Base-by-base conservation (phyloP, 1,140 invertebrate species). In the Tenebrio molitor region DNA sequence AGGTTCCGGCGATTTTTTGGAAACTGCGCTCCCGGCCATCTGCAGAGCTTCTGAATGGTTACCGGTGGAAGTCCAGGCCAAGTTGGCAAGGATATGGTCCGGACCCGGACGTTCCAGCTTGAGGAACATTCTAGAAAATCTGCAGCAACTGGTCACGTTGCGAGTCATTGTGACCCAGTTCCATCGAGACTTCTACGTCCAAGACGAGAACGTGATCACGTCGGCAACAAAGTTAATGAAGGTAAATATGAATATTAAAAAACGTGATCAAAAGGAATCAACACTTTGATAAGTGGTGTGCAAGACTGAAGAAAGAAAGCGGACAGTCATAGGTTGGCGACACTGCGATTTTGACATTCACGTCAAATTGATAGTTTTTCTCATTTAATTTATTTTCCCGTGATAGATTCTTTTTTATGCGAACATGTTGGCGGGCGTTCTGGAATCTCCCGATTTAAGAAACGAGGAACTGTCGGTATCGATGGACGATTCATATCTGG, bases 101-200 rank as follows among this genome's bases (percentile, higher is more conserved):
- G 86, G 86, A 29, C 90, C 91, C 76, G 91, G 90, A 62, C 87
- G 89, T 67, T 86, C 90, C 34, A 89, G 90, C 63, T 82, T 97
- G 7, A 88, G 89, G 21, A 87, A 87, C 66, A 88, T 97, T 73
- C 83, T 97, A 23, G 90, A 94, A 79, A 90, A 90, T 17, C 84
- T 97, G 0, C 95, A 97, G 79, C 95, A 97, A 81, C 86, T 97
- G 10, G 93, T 97, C 66, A 97, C 95, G 0, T 85, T 93, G 39
- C 80, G 90, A 78, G 90, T 96, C 0, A 92, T 97, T 58, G 89
- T 91, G 10, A 90, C 90, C 3, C 88, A 88, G 34, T 95, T 93
- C 82, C 88, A 90, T 1, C 83, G 88, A 29, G 89, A 91, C 71
- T 94, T 91, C 80, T 89, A 88, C 41, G 88, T 96, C 39, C 94